phyloP scores from a whole-genome alignment of 1,140 invertebrate genomes.

The Drosophila subpulchrella region DNA sequence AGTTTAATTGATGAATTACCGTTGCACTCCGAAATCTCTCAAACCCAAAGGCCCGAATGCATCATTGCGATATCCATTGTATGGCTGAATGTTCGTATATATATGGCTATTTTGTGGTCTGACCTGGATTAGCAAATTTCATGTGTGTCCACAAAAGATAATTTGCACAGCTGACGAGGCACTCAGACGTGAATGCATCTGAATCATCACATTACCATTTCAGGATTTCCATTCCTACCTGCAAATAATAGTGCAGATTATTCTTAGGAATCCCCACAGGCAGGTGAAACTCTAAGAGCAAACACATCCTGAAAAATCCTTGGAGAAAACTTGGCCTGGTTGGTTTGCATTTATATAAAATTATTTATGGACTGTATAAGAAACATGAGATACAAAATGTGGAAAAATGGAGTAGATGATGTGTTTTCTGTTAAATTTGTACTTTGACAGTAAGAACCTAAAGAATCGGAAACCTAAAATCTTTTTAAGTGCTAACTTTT shows the following conservation, averaged over 20 bases:
- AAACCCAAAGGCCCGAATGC: conserved; percentile 26
- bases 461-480: no score
- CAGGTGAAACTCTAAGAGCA: not conserved
- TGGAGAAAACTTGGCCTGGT: not conserved
- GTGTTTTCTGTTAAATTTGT: not conserved
- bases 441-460: no score
- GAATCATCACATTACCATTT: conserved; percentile 74
- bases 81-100: not conserved
- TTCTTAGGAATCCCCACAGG: conserved; percentile 3
- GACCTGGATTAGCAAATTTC: conserved; percentile 28
- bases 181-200: conserved; percentile 55
- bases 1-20: conserved; percentile 78
- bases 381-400: not conserved
- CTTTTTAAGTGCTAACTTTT: no score
- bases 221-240: conserved; percentile 31
- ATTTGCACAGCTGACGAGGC: conserved; percentile 43
- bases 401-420: not conserved
- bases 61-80: conserved; percentile 29
- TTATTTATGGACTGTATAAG: not conserved
- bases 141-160: conserved; percentile 42
- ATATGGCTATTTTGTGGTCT: conserved; percentile 51
- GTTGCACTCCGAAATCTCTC: conserved; percentile 45
- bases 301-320: not conserved
- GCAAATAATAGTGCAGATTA: conserved; percentile 56
- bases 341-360: not conserved